A percentile compares a stretch with the other conserved stretches of the same genome.
phyloP scores from a whole-genome alignment of 2,888 invertebrate genomes.

The Eupithecia vulgata region DNA sequence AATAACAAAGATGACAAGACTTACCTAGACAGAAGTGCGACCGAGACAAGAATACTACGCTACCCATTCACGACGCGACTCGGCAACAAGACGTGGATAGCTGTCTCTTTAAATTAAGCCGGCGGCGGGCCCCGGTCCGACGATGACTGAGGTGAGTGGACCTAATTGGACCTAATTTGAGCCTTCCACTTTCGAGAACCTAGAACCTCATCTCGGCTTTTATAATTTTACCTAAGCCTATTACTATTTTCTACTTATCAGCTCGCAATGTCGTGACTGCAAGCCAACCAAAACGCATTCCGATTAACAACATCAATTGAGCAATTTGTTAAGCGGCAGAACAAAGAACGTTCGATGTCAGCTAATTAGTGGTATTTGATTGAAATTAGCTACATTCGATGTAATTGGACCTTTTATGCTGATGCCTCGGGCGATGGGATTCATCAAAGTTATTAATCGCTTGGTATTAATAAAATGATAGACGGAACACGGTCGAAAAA shows the following conservation, averaged over 20 bases:
- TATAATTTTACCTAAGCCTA: neutral
- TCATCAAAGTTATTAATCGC: conserved; percentile 73
- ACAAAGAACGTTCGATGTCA: conserved; percentile 77
- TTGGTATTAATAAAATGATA: conserved; percentile 55
- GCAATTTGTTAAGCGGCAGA: conserved; percentile 76
- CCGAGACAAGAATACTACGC: too few species aligned
- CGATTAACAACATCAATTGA: conserved; percentile 80
- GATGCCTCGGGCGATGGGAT: conserved; percentile 65
- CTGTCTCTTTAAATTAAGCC: too few species aligned
- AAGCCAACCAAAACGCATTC: conserved; percentile 57
- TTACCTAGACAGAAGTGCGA: too few species aligned
- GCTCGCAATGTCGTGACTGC: conserved; percentile 59
- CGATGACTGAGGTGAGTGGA: too few species aligned
- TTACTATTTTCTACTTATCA: conserved; percentile 4
- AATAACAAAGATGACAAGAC: too few species aligned
- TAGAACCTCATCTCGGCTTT: too few species aligned
- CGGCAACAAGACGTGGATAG: too few species aligned
- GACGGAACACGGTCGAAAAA: neutral
- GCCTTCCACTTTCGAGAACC: too few species aligned
- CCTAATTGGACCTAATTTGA: too few species aligned
- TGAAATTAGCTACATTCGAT: conserved; percentile 80
- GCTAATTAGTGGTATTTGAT: conserved; percentile 82
- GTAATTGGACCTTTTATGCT: conserved; percentile 76
- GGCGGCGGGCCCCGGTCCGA: too few species aligned
- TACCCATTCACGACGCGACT: too few species aligned